Conservation (phyloP, 2,113 vertebrate species). For the Phalacrocorax aristotelis region DNA sequence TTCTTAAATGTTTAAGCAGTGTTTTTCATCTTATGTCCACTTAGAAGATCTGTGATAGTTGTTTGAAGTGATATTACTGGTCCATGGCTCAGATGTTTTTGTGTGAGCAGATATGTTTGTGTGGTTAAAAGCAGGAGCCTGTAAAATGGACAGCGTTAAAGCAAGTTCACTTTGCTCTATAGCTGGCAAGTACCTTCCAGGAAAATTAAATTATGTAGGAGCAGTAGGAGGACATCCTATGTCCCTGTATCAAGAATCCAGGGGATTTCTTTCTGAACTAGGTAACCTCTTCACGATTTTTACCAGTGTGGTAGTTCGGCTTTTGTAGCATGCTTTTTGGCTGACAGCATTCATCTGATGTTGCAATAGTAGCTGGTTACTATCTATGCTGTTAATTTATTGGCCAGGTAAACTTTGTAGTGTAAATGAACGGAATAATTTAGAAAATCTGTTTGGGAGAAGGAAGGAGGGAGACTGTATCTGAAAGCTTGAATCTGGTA, state of each 20-base stretch:
- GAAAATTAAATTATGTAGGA: not conserved
- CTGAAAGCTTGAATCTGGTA: not conserved
- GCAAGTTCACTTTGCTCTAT: not conserved
- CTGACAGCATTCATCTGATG: not conserved
- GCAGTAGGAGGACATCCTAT: not conserved
- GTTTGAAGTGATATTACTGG: not conserved
- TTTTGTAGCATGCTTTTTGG: not conserved
- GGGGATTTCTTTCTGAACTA: not conserved
- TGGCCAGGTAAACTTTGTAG: not conserved
- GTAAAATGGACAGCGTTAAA: not conserved
- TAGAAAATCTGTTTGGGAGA: not conserved
- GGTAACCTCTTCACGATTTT: not conserved
- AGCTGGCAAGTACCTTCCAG: not conserved
- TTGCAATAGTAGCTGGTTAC: not conserved
- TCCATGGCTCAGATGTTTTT: not conserved
- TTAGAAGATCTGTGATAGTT: not conserved
- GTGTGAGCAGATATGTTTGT: not conserved
- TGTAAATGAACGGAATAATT: not conserved
- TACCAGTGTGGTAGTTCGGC: not conserved
- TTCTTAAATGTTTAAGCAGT: not conserved
- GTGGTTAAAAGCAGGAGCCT: not conserved
- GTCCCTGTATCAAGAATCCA: not conserved
- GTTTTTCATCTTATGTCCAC: not conserved
- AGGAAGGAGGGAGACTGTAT: not conserved
- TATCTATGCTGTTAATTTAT: not conserved